Evolutionary conservation across 2,797 vertebrate species (phyloP).

Genomic region (Falco concolor): DNA sequence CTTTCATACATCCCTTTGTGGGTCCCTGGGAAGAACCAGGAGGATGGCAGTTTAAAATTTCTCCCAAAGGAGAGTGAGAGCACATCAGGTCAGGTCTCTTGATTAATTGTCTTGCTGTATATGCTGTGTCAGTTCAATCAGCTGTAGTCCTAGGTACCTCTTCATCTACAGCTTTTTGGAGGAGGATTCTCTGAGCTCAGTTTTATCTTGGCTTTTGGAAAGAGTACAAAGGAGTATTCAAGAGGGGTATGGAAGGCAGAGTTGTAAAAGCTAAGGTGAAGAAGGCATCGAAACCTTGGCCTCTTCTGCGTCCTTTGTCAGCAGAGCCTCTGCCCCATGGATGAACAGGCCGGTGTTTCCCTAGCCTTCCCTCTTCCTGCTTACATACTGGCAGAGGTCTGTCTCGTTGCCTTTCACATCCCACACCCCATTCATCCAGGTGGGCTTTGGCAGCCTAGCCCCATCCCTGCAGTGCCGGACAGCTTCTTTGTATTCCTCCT

Average conservation of each 20-base stretch:
- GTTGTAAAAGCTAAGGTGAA: neutral
- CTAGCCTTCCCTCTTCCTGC: neutral
- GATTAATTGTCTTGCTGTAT: neutral
- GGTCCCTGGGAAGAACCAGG: neutral
- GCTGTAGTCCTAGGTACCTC: neutral
- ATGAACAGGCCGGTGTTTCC: accelerated
- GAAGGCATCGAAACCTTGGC: neutral
- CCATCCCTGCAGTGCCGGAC: neutral
- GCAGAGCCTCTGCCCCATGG: neutral
- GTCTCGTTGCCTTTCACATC: neutral
- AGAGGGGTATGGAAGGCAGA: neutral
- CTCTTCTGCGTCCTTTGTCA: neutral
- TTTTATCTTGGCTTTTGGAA: neutral
- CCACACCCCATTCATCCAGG: neutral
- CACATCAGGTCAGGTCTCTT: neutral
- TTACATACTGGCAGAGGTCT: neutral
- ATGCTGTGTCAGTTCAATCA: neutral
- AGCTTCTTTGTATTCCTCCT: neutral
- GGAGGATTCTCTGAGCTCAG: neutral
- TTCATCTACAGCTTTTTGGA: neutral
- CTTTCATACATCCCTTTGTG: neutral
- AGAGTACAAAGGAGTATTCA: neutral
- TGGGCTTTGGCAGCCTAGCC: neutral
- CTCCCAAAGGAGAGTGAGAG: neutral
- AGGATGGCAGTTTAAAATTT: neutral